phyloP scores from a whole-genome alignment of 2,113 vertebrate genomes.

The Oncorhynchus nerka region DNA sequence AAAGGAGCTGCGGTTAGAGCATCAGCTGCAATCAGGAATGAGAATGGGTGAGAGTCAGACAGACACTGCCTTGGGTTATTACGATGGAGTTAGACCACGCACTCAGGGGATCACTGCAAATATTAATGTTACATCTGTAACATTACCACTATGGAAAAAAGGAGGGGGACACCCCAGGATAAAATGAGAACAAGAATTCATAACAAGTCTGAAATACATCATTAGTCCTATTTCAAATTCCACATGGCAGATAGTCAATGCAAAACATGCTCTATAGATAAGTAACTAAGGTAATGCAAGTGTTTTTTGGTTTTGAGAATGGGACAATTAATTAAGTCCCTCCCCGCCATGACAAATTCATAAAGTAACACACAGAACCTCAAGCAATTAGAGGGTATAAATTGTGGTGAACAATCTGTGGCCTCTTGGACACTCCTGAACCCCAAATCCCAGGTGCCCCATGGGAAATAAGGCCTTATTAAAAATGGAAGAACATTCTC shows the following conservation, averaged over 20 bases:
- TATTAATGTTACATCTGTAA: constrained; percentile 76
- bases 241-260: neutral
- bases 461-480: constrained; percentile 77
- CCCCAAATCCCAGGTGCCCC: constrained; percentile 70
- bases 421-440: constrained; percentile 76
- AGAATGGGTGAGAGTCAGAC: constrained; percentile 73
- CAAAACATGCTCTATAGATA: neutral
- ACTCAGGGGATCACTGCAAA: constrained; percentile 69
- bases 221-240: constrained; percentile 65
- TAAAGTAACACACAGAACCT: constrained; percentile 78
- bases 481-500: constrained; percentile 75
- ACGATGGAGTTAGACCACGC: constrained; percentile 72
- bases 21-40: constrained; percentile 73
- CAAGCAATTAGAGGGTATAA: constrained; percentile 73
- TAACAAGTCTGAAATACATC: constrained; percentile 64
- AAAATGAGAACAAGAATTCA: constrained; percentile 53
- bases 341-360: constrained; percentile 72
- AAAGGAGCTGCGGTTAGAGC: constrained; percentile 71
- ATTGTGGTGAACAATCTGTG: constrained; percentile 77
- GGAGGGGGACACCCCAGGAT: constrained; percentile 61
- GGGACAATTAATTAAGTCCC: constrained; percentile 72
- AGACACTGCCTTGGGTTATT: constrained; percentile 76
- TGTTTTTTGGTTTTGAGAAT: constrained; percentile 51
- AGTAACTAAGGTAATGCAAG: neutral
- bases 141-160: constrained; percentile 67